Base-by-base conservation (phyloP, 2,113 vertebrate species). In the Protobothrops mucrosquamatus region DNA sequence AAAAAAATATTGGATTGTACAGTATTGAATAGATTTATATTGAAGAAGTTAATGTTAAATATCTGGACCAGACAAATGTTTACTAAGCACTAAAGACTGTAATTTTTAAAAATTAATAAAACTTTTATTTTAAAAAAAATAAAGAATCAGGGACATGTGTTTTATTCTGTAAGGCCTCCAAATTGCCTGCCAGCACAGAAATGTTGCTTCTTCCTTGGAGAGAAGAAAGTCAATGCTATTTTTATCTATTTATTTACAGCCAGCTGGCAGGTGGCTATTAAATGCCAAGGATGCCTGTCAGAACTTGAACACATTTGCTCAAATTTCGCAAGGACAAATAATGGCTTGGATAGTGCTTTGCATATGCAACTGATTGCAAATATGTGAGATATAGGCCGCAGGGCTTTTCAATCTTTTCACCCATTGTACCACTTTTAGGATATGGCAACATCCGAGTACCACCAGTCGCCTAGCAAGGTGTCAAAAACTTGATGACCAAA, bases 221-320 rank as follows among this genome's bases (percentile, higher is more conserved):
- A 88, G 85, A 88, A 88, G 57, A 92, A 51, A 88, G 48, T 52
- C 59, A 69, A 12, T 92, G 91, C 59, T 88, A 92, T 92, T 92
- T 92, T 92, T 88, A 59, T 64, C 91, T 69, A 64, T 92, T 92
- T 92, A 43, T 61, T 92, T 92, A 59, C 29, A 39, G 24, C n/a
- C 57, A 52, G 57, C 64, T 88, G 91, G 85, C 85, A 88, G 91
- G 91, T 64, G 48, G 86, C 15, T 88, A 88, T 88, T 92, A 88
- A 64, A 52, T 54, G 86, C 86, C 3, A 14, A 92, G 52, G 59
- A 69, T 59, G 48, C 46, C 57, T 92, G 86, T 52, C 91, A 69
- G 86, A 26, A 51, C 59, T 56, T 88, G 57, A 12, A 86, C 23
- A 54, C 48, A 24, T 88, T 54, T 52, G 86, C 85, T 57, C 85